Conservation (phyloP, 1,140 invertebrate species). For the Rhynchophorus ferrugineus region DNA sequence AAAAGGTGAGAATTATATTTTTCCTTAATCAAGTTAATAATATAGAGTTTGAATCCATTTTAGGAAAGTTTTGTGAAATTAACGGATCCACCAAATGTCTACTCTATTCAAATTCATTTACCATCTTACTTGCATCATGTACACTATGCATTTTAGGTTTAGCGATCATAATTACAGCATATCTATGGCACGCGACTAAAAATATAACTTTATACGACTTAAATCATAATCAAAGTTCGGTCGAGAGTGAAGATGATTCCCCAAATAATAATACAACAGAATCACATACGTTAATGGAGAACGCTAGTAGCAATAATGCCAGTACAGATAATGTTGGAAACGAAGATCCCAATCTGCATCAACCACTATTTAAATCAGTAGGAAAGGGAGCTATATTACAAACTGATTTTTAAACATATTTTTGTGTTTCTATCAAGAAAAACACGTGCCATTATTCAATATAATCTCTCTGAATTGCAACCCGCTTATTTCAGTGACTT, state of each 20-base stretch:
- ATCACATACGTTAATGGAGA: neutral
- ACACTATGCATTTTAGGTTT: slow-evolving; percentile 27
- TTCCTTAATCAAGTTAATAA: slow-evolving; percentile 45
- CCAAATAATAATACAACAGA: neutral
- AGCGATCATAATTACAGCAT: slow-evolving; percentile 19
- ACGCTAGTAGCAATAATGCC: neutral
- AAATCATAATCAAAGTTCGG: slow-evolving; percentile 8
- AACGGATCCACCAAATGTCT: slow-evolving; percentile 21
- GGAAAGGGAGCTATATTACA: neutral
- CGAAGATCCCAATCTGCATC: neutral
- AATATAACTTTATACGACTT: slow-evolving; percentile 21
- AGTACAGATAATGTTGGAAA: neutral
- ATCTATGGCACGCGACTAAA: slow-evolving; percentile 15
- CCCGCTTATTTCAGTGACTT: no score
- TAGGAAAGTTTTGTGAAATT: slow-evolving; percentile 23
- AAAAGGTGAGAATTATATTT: slow-evolving; percentile 43
- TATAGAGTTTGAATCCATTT: slow-evolving; percentile 33
- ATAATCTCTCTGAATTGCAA: no score
- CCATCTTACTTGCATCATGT: slow-evolving; percentile 23
- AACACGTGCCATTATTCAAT: no score
- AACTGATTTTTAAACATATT: neutral
- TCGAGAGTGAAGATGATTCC: slow-evolving; percentile 2
- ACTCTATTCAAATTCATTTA: slow-evolving; percentile 28
- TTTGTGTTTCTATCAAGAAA: no score
- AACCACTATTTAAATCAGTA: neutral